These are phyloP conservation scores for Bedellia somnulentella DNA, from an alignment of 2,888 invertebrate genomes.

Conservation along the genomic window DNA sequence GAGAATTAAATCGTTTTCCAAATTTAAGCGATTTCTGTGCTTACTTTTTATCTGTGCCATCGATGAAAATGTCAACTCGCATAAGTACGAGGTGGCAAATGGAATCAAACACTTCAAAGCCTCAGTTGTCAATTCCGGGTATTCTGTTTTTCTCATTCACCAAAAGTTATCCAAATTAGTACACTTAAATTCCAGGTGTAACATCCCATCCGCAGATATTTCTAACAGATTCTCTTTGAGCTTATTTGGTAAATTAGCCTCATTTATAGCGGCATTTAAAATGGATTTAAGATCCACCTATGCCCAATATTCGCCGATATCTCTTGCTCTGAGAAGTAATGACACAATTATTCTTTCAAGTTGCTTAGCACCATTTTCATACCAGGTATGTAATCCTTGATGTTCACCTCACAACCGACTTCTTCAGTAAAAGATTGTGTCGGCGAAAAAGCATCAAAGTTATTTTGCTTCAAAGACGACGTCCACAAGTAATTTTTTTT, in stretches of 20 bases:
- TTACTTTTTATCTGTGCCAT: constrained; percentile 13
- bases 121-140: constrained; percentile 11
- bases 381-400: too few relatives aligned
- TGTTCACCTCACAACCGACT: too few relatives aligned
- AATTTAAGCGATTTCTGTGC: too few relatives aligned
- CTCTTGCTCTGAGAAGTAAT: constrained; percentile 11
- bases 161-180: constrained; percentile 11
- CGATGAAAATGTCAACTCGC: constrained; percentile 13
- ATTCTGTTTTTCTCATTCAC: constrained; percentile 9
- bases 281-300: constrained; percentile 10
- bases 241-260: constrained; percentile 12
- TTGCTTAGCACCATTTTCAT: too few relatives aligned
- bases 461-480: constrained; percentile 8
- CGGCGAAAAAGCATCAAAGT: constrained; percentile 5
- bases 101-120: constrained; percentile 8
- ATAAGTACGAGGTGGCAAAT: constrained; percentile 13
- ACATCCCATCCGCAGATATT: constrained; percentile 12
- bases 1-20: too few relatives aligned
- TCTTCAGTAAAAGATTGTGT: too few relatives aligned
- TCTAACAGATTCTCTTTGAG: constrained; percentile 13
- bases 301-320: constrained; percentile 11
- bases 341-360: constrained; percentile 5
- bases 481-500: constrained; percentile 11
- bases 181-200: constrained; percentile 11
- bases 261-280: constrained; percentile 8